Evolutionary conservation across 2,113 vertebrate genomes (phyloP).

Genomic region (Oncorhynchus gorbuscha): DNA sequence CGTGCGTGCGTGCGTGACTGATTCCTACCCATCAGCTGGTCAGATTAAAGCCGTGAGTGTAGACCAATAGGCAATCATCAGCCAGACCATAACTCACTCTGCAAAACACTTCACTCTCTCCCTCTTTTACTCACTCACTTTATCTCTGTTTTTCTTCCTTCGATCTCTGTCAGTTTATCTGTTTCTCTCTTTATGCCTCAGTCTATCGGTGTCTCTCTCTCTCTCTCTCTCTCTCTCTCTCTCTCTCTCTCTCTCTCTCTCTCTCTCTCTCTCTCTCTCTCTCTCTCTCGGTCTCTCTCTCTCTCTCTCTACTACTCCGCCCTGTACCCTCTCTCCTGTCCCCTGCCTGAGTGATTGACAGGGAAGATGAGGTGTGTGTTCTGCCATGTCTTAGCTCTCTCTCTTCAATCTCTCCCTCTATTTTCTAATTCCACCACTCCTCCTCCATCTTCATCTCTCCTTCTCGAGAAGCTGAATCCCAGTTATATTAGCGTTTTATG

Average conservation of each 20-base stretch:
- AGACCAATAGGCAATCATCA: slow-evolving; percentile 58
- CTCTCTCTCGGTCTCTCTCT: not conserved
- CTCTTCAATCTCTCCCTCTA: not conserved
- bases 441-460: slow-evolving; percentile 7
- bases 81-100: slow-evolving; percentile 48
- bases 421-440: not conserved
- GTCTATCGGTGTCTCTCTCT: not conserved
- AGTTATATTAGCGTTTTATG: too few relatives aligned
- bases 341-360: too few relatives aligned
- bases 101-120: slow-evolving; percentile 11
- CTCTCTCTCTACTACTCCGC: slow-evolving; percentile 8
- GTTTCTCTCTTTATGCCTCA: not conserved
- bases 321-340: not conserved
- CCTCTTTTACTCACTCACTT: not conserved
- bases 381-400: not conserved
- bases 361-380: too few relatives aligned
- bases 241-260: not conserved
- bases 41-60: slow-evolving; percentile 52
- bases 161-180: not conserved
- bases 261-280: too few relatives aligned
- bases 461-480: not conserved
- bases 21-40: slow-evolving; percentile 38
- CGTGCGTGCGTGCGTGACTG: slow-evolving; percentile 4
- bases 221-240: not conserved
- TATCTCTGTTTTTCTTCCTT: not conserved